phyloP scores from a whole-genome alignment of 2,888 invertebrate species.

The Sceliomorpha sp. region DNA sequence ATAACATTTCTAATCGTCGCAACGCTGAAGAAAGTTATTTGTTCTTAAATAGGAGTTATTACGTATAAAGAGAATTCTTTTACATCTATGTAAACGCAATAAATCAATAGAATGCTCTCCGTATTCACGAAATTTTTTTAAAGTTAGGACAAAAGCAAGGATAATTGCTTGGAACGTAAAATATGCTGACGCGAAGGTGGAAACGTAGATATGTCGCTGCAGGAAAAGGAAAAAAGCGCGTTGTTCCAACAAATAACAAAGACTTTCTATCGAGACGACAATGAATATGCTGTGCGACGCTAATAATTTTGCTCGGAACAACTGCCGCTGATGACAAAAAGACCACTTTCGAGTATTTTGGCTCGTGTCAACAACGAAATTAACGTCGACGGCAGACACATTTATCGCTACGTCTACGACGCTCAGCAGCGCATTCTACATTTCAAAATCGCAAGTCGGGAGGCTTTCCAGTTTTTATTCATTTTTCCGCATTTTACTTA shows the following conservation, averaged over 20 bases:
- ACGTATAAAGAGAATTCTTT: no score
- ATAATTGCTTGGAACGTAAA: no score
- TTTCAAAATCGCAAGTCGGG: slow-evolving; percentile 53
- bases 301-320: slow-evolving; percentile 64
- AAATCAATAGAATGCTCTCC: no score
- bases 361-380: slow-evolving; percentile 64
- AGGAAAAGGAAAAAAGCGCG: no score
- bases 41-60: no score
- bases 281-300: slow-evolving; percentile 63
- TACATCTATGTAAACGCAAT: no score
- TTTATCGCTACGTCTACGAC: slow-evolving; percentile 47
- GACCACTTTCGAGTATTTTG: slow-evolving; percentile 66
- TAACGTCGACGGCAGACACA: slow-evolving; percentile 59
- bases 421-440: slow-evolving; percentile 41
- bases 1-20: no score
- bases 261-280: slow-evolving; percentile 52
- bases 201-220: no score
- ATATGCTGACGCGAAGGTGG: no score
- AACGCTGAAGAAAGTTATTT: no score
- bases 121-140: no score
- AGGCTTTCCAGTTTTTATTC: slow-evolving; percentile 45
- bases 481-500: slow-evolving; percentile 24
- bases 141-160: no score
- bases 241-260: slow-evolving; percentile 48
- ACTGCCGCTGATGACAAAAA: slow-evolving; percentile 63